Evolutionary conservation across 2,797 vertebrate species (phyloP).

Genomic region (Peromyscus eremicus): DNA sequence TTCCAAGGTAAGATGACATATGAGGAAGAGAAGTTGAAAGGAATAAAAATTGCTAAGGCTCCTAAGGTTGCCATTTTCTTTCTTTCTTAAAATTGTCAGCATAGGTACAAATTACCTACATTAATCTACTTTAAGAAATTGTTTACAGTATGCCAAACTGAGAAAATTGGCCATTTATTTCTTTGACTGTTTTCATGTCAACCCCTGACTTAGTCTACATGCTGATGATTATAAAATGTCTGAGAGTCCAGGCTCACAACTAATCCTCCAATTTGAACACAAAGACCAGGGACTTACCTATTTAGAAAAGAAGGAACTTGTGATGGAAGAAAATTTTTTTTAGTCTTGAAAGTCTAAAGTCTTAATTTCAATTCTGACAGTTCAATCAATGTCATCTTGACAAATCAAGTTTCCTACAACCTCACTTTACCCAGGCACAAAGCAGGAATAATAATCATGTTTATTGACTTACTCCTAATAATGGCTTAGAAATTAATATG

Average conservation of each 20-base stretch:
- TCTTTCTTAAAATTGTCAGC: constrained; percentile 73
- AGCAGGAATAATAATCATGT: not conserved
- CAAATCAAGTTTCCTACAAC: not conserved
- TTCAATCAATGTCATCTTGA: not conserved
- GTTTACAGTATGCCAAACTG: constrained; percentile 67
- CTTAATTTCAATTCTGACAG: constrained; percentile 28
- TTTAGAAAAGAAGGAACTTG: not conserved
- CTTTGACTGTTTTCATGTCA: constrained; percentile 65
- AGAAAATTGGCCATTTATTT: constrained; percentile 76
- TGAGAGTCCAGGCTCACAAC: not conserved
- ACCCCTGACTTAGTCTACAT: constrained; percentile 29
- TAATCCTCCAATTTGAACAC: constrained; percentile 39
- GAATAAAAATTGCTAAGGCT: constrained; percentile 78
- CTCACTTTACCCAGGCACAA: not conserved
- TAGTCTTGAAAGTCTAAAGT: not conserved
- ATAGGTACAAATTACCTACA: constrained; percentile 75
- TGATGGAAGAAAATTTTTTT: not conserved
- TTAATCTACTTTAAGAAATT: constrained; percentile 79
- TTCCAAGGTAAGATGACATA: constrained; percentile 80
- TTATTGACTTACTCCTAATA: not conserved
- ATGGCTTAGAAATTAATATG: not conserved
- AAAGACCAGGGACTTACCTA: constrained; percentile 5
- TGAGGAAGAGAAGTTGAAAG: constrained; percentile 72
- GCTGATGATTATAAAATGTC: constrained; percentile 52
- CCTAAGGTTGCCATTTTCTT: constrained; percentile 71